These are phyloP conservation scores for Melopsittacus undulatus DNA, from an alignment of 2,797 vertebrate genomes.

Conservation along the genomic window DNA sequence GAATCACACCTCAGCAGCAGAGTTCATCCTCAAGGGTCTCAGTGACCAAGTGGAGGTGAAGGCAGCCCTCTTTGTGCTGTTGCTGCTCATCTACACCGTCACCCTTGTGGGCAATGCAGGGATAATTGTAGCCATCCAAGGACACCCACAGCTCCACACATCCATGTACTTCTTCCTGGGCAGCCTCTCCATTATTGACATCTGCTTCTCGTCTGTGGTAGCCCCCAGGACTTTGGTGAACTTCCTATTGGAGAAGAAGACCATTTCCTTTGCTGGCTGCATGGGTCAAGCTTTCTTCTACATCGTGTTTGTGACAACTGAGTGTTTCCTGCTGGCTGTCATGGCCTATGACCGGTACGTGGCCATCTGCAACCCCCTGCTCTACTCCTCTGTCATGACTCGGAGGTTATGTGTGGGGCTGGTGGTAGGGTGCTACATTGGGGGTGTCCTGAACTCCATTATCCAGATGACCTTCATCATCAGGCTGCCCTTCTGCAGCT, in stretches of 20 bases:
- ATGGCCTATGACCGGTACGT: conserved; percentile 72
- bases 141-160: neutral
- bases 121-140: conserved; percentile 18
- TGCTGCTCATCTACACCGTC: conserved; percentile 3
- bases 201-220: conserved; percentile 61
- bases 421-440: conserved; percentile 48
- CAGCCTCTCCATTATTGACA: conserved; percentile 47
- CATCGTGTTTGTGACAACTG: neutral
- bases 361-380: conserved; percentile 68
- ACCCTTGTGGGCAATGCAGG: conserved; percentile 48
- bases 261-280: conserved; percentile 30
- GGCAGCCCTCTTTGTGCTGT: neutral
- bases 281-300: conserved; percentile 33
- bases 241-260: conserved; percentile 20
- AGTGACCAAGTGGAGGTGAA: neutral
- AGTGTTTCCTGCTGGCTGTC: conserved; percentile 67
- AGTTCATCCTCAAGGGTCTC: conserved; percentile 53
- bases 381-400: conserved; percentile 58
- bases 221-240: conserved; percentile 49
- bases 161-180: conserved; percentile 67
- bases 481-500: conserved; percentile 65
- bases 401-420: conserved; percentile 7
- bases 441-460: conserved; percentile 53
- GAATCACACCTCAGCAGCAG: neutral
- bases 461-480: conserved; percentile 70